phyloP scores from a whole-genome alignment of 2,888 invertebrate species.

The Eilema sororculum region DNA sequence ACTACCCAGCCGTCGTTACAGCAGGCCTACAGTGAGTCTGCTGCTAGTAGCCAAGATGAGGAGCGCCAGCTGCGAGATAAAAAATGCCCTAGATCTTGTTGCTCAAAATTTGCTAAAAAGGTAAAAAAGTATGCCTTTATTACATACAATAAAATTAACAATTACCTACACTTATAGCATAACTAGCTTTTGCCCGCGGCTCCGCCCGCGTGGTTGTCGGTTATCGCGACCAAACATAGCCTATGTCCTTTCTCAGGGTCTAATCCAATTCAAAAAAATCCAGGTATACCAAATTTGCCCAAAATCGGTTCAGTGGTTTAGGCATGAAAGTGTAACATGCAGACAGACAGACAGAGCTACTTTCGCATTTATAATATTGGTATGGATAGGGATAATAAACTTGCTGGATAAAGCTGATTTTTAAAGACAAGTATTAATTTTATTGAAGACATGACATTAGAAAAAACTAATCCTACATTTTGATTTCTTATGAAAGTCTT shows the following conservation, averaged over 20 bases:
- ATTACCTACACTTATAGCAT: neutral
- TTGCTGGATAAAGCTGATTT: neutral
- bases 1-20: slow-evolving; percentile 82
- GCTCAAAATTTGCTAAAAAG: slow-evolving; percentile 94
- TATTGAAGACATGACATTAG: neutral
- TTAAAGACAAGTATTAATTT: neutral
- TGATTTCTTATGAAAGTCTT: neutral
- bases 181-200: too few relatives aligned
- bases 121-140: slow-evolving; percentile 68
- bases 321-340: too few relatives aligned
- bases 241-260: too few relatives aligned
- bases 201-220: too few relatives aligned
- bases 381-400: too few relatives aligned
- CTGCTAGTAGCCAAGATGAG: slow-evolving; percentile 89
- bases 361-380: too few relatives aligned
- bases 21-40: slow-evolving; percentile 83
- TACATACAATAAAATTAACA: neutral
- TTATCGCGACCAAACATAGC: too few relatives aligned
- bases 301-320: too few relatives aligned
- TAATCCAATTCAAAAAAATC: too few relatives aligned
- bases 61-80: slow-evolving; percentile 83
- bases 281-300: too few relatives aligned
- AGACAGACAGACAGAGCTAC: too few relatives aligned
- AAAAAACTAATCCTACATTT: neutral
- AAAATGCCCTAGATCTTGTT: slow-evolving; percentile 91